Base-by-base conservation (phyloP, 2,113 vertebrate genomes). In the Aegithalos caudatus region DNA sequence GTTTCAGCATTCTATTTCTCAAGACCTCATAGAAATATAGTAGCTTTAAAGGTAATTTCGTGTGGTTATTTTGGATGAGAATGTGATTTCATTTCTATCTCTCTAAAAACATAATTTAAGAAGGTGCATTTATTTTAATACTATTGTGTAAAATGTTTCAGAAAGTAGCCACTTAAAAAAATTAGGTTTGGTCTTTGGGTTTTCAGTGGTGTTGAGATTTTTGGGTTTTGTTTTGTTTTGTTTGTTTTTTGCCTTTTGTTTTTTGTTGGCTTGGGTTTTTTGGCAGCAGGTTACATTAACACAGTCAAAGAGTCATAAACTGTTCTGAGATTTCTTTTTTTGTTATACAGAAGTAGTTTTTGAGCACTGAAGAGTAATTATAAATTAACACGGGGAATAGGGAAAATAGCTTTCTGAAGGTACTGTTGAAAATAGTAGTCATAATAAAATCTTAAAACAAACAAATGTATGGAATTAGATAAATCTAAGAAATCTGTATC, bases 181-280 rank as follows among this genome's bases (percentile, higher is more conserved):
- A 15, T 5, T 40, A 0, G 5, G 1, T 12, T 60, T 51, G 16
- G 1, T 23, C 35, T n/a, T 45, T 21, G 28, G 40, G 4, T 38
- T 53, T 74, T n/a, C 28, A 45, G 28, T 58, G 21, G 9, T 7
- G 12, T 53, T 7, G 4, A 9, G 1, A 28, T 47, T 64, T 72
- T 42, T 14, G 5, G n/a, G n/a, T n/a, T n/a, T n/a, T 56, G 18
- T 19, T 45, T 47, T 35, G 16, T 5, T 33, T 65, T 64, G 10
- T 24, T 42, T 22, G 28, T 4, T 38, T 58, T 58, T 37, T 3
- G n/a, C 11, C 25, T 64, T 31, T 40, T 44, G 33, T 38, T 17
- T 35, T 11, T 35, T 35, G 24, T 29, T 2, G 3, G 5, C 11
- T 54, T 29, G 28, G 16, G 28, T 21, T 19, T 25, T 71, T 64